Base-by-base conservation (phyloP, 2,888 invertebrate genomes). In the Caenorhabditis becei region DNA sequence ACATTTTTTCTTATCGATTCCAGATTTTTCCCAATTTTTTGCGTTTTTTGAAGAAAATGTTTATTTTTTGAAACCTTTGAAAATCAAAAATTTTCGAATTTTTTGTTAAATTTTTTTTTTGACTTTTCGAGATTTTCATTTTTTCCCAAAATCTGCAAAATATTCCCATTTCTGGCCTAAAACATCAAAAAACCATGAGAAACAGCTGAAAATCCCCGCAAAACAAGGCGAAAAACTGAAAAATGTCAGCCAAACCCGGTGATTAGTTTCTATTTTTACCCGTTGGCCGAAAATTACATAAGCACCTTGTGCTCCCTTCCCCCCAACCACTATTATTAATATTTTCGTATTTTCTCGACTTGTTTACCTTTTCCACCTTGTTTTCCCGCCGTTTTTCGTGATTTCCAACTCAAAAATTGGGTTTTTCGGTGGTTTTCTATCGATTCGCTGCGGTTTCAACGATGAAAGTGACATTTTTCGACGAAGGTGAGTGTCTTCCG, bases 401-500 rank as follows among this genome's bases (percentile, higher is more conserved):
- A 20, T n/a, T 8, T 11, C n/a, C 23, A n/a, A 20, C 11, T 16
- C 11, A 20, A 32, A 20, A 56, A n/a, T 56, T 56, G 5, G 26
- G 24, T 35, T 35, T 35, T 35, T 35, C 35, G 35, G 35, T 35
- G 35, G 35, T 8, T 35, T 35, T 35, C 35, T 35, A 35, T 41
- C 41, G 41, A 11, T 16, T 10, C 41, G 41, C 10, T 41, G 10
- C 10, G 16, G 14, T 32, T 20, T 49, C 20, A 23, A 35, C 20
- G 5, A 74, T 74, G 74, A 65, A 20, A 74, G 74, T 74, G 20
- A 65, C 58, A 23, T 74, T 74, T 51, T 63, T 16, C 16, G 72
- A 72, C 37, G 65, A 72, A 65, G 72, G 72, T 72, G 65, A 72
- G 72, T 61, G 18, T 18, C 11, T 37, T 10, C 7, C 26, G 24